These are phyloP conservation scores for Stratiolaelaps scimitus DNA, from an alignment of 1,140 invertebrate genomes.

Conservation along the genomic window DNA sequence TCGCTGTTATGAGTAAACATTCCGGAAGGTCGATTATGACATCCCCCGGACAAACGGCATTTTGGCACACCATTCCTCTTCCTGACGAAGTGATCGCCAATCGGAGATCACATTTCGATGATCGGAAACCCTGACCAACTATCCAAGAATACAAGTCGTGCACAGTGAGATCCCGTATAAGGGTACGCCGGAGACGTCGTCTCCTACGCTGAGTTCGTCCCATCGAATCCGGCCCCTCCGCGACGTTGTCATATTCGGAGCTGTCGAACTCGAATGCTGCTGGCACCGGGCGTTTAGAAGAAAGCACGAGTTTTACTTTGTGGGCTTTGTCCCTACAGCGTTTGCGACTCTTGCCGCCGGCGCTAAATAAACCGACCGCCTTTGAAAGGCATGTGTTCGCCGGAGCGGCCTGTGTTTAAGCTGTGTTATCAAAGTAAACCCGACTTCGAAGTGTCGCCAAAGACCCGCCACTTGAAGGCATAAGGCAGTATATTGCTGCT, in stretches of 20 bases:
- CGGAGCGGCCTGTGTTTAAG: too few species aligned
- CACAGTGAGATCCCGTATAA: slow-evolving; percentile 23
- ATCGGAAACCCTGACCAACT: not conserved
- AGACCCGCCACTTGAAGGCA: too few species aligned
- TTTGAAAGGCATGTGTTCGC: too few species aligned
- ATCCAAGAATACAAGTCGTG: slow-evolving; percentile 30
- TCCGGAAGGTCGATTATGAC: slow-evolving; percentile 48
- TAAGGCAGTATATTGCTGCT: too few species aligned
- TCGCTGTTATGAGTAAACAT: slow-evolving; percentile 49
- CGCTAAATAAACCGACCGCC: too few species aligned
- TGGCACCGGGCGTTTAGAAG: too few species aligned
- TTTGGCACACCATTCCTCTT: slow-evolving; percentile 49
- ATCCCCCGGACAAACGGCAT: slow-evolving; percentile 44
- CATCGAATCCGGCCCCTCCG: slow-evolving; percentile 15
- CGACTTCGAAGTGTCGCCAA: too few species aligned
- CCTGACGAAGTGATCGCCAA: slow-evolving; percentile 45
- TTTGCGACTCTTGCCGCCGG: too few species aligned
- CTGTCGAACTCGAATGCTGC: too few species aligned
- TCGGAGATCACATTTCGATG: not conserved
- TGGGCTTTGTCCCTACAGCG: too few species aligned
- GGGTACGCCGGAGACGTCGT: slow-evolving; percentile 22
- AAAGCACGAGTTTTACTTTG: too few species aligned
- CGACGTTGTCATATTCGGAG: slow-evolving; percentile 27
- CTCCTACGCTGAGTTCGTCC: slow-evolving; percentile 26
- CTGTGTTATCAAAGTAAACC: too few species aligned